These are phyloP conservation scores for Agrotis segetum DNA, from an alignment of 2,888 invertebrate species.

Conservation along the genomic window DNA sequence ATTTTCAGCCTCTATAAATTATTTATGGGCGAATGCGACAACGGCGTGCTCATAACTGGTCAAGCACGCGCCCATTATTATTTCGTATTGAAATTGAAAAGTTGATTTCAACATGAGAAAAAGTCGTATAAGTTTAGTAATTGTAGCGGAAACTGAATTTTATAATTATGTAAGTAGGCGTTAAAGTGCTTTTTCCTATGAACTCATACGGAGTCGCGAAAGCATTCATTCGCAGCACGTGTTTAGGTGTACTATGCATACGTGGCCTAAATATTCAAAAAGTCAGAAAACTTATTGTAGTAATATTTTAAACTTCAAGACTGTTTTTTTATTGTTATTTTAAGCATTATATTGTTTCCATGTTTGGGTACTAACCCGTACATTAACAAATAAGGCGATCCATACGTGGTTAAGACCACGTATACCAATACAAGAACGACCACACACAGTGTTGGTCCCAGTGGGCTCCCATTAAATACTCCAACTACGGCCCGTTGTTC, in stretches of 20 bases:
- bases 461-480: conserved; percentile 54
- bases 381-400: conserved; percentile 37
- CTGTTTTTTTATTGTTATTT: too few relatives aligned
- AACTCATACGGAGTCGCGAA: too few relatives aligned
- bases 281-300: too few relatives aligned
- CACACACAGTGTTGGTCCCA: conserved; percentile 55
- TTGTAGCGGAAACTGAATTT: background rate
- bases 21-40: conserved; percentile 13
- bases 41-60: conserved; percentile 23
- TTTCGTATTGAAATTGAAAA: conserved; percentile 46
- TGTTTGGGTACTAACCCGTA: background rate
- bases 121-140: background rate
- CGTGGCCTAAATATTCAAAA: too few relatives aligned
- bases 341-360: background rate
- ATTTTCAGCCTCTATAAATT: background rate
- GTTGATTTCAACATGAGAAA: background rate
- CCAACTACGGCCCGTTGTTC: conserved; percentile 54
- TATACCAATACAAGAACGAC: conserved; percentile 31
- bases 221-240: too few relatives aligned
- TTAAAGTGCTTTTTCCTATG: too few relatives aligned
- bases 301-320: too few relatives aligned
- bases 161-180: too few relatives aligned
- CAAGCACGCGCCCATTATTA: conserved; percentile 38
- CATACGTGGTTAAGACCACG: conserved; percentile 54
- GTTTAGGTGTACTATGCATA: too few relatives aligned